These are phyloP conservation scores for Dromius quadrimaculatus DNA, from an alignment of 2,888 invertebrate genomes.

Conservation along the genomic window DNA sequence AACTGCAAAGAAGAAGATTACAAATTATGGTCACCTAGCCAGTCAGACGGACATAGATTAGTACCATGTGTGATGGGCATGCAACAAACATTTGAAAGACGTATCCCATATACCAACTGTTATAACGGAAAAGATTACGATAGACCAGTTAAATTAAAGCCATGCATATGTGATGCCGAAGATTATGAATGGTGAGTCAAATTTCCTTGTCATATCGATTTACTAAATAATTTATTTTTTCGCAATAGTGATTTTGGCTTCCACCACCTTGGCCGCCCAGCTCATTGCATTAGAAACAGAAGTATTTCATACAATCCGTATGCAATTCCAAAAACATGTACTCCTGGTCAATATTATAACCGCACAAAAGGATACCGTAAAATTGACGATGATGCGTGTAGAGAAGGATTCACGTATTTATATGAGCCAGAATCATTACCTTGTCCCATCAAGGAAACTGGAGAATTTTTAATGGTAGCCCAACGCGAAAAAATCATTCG, in stretches of 20 bases:
- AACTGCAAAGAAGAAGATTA: conserved; percentile 82
- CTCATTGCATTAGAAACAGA: conserved; percentile 77
- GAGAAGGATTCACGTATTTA: conserved; percentile 77
- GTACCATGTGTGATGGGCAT: conserved; percentile 83
- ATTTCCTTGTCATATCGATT: conserved; percentile 39
- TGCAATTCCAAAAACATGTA: conserved; percentile 75
- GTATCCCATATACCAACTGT: conserved; percentile 81
- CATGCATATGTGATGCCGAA: conserved; percentile 82
- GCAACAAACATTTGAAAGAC: conserved; percentile 80
- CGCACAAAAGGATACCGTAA: conserved; percentile 89
- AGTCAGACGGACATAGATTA: conserved; percentile 69
- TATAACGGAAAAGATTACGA: conserved; percentile 85
- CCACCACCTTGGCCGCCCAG: conserved; percentile 71
- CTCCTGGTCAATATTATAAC: conserved; percentile 79
- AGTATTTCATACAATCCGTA: conserved; percentile 74
- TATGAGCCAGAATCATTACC: conserved; percentile 80
- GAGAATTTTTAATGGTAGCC: conserved; percentile 85
- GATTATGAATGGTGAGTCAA: conserved; percentile 83
- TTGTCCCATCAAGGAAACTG: conserved; percentile 76
- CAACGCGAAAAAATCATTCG: conserved; percentile 81
- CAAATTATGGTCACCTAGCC: conserved; percentile 88
- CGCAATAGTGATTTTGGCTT: conserved; percentile 80
- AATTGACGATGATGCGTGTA: conserved; percentile 84
- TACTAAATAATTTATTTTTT: conserved; percentile 42
- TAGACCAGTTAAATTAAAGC: conserved; percentile 75